Evolutionary conservation across 2,113 vertebrate species (phyloP), one percentile per base, ranked within the genome.

Genomic region (Okapia johnstoni): DNA sequence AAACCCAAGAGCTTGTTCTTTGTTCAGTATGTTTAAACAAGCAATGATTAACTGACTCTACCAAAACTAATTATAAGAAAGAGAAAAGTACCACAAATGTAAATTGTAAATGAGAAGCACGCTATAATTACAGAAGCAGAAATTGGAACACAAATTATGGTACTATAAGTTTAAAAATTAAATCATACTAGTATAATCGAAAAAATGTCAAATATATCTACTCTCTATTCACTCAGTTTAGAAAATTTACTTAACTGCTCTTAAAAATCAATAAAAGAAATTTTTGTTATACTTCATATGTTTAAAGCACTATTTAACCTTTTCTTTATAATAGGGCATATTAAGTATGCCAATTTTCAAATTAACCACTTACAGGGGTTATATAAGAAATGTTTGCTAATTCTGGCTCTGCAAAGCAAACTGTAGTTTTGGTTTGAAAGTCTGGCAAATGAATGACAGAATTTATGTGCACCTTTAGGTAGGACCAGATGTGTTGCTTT

Each of bases 201-300:
- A 94, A 96, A 95, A 36, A 40, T 60, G 84, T 30, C 84, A 76
- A 25, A 25, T 80, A 87, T 91, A 85, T 93, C 66, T 93, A 70
- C 40, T 50, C n/a, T 88, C 25, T 88, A 54, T 12, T 55, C 46
- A 88, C 19, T 7, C 10, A 79, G 66, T 63, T 95, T 16, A 43
- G 93, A 95, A 73, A 58, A 76, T 84, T 81, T 54, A 90, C 61
- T 84, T 54, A 85, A 52, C 30, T 66, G 30, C 25, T 90, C 36
- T 85, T 81, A 90, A 91, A 94, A 93, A 88, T 80, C 36, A 95
- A 4, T 96, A 52, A 90, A 85, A 93, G 16, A 12, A 21, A 84
- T 52, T 57, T 57, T 76, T 90, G 50, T 70, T 81, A 60, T 46
- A 85, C 5, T 85, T 93, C 73, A 76, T 81, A 43, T 92, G 85